Percentiles rank a stretch among this genome's conserved stretches.
Evolutionary conservation across 1,140 invertebrate genomes (phyloP).

Genomic region (Philotrypesis tridentata): DNA sequence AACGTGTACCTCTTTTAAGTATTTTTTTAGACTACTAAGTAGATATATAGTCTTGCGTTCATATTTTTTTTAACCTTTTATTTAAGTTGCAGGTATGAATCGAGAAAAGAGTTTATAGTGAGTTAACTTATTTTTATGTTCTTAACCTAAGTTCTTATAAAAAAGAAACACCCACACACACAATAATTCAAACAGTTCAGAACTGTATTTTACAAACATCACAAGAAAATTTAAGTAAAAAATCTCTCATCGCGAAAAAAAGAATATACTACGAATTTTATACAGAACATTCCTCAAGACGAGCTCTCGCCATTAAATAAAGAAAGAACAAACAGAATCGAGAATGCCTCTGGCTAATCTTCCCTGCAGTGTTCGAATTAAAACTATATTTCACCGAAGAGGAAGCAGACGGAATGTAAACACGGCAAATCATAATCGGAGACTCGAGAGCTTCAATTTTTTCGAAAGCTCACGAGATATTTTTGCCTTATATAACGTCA

Average conservation of each 20-base stretch:
- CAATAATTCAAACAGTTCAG: neutral
- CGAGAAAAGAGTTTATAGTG: too few relatives aligned
- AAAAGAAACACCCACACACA: too few relatives aligned
- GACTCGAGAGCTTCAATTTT: neutral
- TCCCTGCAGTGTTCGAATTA: neutral
- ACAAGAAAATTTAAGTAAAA: neutral
- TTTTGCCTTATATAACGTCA: constrained; percentile 12
- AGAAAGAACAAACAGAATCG: constrained; percentile 30
- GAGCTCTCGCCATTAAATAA: neutral
- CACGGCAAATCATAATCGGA: neutral
- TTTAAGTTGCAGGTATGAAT: neutral
- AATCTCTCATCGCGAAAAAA: neutral
- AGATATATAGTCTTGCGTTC: neutral
- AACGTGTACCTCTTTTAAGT: neutral
- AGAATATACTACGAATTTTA: constrained; percentile 5
- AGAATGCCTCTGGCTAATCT: constrained; percentile 37
- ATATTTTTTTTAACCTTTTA: neutral
- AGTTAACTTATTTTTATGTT: too few relatives aligned
- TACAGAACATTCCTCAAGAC: constrained; percentile 47
- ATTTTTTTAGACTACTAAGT: neutral
- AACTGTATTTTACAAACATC: neutral
- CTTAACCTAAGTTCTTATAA: too few relatives aligned
- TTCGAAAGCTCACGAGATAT: neutral
- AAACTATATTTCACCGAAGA: neutral
- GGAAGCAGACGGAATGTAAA: constrained; percentile 30